A percentile compares a stretch with the other conserved stretches of the same genome.
phyloP scores from a whole-genome alignment of 2,113 vertebrate species.

The Scartelaos histophorus region DNA sequence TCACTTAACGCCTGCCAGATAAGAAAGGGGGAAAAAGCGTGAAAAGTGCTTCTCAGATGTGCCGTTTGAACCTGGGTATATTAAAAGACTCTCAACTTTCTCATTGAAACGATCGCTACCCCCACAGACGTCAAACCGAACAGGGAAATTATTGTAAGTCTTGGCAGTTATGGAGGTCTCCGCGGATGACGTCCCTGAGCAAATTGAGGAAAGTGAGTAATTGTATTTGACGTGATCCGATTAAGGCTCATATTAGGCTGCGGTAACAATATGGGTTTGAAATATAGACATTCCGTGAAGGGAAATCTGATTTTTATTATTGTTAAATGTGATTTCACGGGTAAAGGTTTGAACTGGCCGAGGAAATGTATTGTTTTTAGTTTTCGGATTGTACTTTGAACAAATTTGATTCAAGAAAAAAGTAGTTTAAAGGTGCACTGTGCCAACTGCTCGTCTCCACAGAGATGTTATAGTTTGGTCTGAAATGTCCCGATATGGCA shows the following conservation, averaged over 20 bases:
- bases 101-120: neutral
- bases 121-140: neutral
- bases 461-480: no score
- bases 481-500: no score
- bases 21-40: neutral
- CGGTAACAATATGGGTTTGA: neutral
- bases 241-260: neutral
- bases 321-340: neutral
- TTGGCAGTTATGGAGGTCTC: neutral
- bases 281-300: neutral
- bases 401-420: no score
- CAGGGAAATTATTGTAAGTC: neutral
- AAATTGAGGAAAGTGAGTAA: conserved; percentile 1
- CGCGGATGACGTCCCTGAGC: neutral
- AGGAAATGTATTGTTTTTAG: neutral
- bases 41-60: neutral
- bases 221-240: neutral
- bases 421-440: no score
- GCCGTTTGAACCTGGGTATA: neutral
- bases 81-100: neutral
- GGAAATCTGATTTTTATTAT: neutral
- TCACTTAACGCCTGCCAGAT: neutral
- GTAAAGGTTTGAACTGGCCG: neutral
- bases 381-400: neutral
- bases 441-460: no score